Percentiles rank a stretch among this genome's conserved stretches.
phyloP scores from a whole-genome alignment of 2,113 vertebrate genomes.

The Platysteira castanea region DNA sequence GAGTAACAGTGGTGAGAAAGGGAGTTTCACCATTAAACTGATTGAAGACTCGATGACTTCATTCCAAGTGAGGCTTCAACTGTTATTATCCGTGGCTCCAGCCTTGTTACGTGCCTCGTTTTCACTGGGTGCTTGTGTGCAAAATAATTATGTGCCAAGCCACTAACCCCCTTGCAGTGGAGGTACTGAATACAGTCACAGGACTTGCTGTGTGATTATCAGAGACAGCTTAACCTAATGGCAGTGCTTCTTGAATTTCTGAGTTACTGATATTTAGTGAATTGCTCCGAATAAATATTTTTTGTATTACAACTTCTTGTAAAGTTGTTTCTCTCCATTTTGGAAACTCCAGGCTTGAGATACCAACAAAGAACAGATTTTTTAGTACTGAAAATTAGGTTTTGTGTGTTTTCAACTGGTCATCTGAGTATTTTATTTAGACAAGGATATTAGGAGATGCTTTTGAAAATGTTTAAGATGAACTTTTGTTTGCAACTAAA shows the following conservation, averaged over 20 bases:
- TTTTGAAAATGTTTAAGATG: background rate
- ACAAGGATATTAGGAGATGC: background rate
- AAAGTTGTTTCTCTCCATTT: background rate
- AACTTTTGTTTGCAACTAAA: background rate
- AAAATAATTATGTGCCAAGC: background rate
- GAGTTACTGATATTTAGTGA: background rate
- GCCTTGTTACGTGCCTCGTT: background rate
- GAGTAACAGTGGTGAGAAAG: background rate
- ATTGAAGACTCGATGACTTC: background rate
- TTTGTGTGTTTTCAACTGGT: background rate
- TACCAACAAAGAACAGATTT: background rate
- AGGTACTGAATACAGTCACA: background rate
- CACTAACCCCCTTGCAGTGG: background rate
- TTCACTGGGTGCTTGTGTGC: background rate
- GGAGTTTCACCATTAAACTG: background rate
- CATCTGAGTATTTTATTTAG: background rate
- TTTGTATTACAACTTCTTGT: background rate
- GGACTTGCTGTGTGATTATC: background rate
- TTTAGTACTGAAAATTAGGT: background rate
- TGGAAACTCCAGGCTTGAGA: background rate
- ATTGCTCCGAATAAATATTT: background rate
- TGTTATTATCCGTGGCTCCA: background rate
- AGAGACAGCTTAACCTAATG: background rate
- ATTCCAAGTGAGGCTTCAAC: background rate
- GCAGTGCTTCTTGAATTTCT: background rate